Base-by-base conservation (phyloP, 1,140 invertebrate species). In the Berghia stephanieae region DNA sequence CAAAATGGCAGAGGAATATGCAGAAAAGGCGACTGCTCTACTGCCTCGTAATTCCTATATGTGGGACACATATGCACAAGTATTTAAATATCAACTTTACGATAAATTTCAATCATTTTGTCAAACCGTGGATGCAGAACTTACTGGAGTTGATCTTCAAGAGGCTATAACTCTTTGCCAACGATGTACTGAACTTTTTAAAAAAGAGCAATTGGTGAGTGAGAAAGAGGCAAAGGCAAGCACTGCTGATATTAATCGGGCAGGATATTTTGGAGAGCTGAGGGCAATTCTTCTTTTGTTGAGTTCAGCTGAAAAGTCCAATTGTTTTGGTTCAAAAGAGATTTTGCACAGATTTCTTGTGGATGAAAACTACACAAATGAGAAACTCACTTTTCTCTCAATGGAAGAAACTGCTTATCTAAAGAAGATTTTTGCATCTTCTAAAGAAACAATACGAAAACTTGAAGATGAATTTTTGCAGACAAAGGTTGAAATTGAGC, bases 21-120 rank as follows among this genome's bases (percentile, higher is more conserved):
- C 82, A 3, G 76, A 73, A 46, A 77, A 36, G 10, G 79, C 78
- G 24, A 80, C 75, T 21, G 34, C 73, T 16, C 75, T 70, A 44
- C 63, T 55, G n/a, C 79, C 81, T 2, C 60, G 75, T 3, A 82
- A 74, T 73, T 83, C 82, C 21, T 83, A 76, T 69, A 34, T 83
- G 38, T 82, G 78, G 63, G 81, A 83, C 70, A 83, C 82, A 27
- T 81, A 80, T 63, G 82, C 79, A 16, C 79, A 80, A 70, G 81
- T 82, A 4, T 79, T 67, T 42, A 75, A 81, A 75, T 34, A 71
- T n/a, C 79, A 81, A 36, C 34, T 83, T 16, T 55, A 42, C n/a
- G 67, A 75, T n/a, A 27, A 60, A 18, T 71, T 76, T n/a, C 21
- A 46, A 27, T 24, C 77, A 24, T 24, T 49, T 44, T 43, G 44